phyloP scores from a whole-genome alignment of 2,888 invertebrate species.

The Thysanoteuthis rhombus region DNA sequence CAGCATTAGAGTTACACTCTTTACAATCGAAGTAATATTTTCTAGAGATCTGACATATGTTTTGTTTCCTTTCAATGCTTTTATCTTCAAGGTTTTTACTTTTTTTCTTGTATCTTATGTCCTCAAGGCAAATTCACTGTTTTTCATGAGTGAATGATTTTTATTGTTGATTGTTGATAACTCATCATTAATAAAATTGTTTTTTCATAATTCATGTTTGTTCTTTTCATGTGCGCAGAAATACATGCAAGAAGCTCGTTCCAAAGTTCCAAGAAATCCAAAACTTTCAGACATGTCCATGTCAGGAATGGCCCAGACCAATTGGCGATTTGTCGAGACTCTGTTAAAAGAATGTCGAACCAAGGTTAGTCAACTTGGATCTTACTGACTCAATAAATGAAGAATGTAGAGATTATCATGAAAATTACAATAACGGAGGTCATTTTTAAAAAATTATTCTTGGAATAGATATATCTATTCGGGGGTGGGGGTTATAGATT shows the following conservation, averaged over 20 bases:
- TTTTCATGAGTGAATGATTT: not conserved
- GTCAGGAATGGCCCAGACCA: slow-evolving; percentile 92
- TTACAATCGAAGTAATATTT: not conserved
- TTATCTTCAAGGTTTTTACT: not conserved
- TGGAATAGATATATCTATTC: too few relatives aligned
- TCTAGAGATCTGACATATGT: too few relatives aligned
- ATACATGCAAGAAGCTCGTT: slow-evolving; percentile 66
- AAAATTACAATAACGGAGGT: too few relatives aligned
- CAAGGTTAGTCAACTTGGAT: slow-evolving; percentile 56
- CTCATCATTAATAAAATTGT: not conserved
- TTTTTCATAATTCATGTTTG: not conserved
- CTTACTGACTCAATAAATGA: not conserved
- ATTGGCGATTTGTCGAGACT: slow-evolving; percentile 98
- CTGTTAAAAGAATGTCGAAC: slow-evolving; percentile 82
- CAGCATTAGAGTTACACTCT: not conserved
- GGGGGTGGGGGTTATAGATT: too few relatives aligned
- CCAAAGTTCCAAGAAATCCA: slow-evolving; percentile 60
- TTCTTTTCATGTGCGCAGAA: slow-evolving; percentile 54
- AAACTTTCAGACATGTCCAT: slow-evolving; percentile 72
- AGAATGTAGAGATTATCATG: not conserved
- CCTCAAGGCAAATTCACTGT: not conserved
- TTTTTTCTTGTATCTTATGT: not conserved
- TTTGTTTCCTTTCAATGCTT: too few relatives aligned
- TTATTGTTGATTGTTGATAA: not conserved
- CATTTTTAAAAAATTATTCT: too few relatives aligned